Base-by-base conservation (phyloP, 2,113 vertebrate species). In the Heterotis niloticus region DNA sequence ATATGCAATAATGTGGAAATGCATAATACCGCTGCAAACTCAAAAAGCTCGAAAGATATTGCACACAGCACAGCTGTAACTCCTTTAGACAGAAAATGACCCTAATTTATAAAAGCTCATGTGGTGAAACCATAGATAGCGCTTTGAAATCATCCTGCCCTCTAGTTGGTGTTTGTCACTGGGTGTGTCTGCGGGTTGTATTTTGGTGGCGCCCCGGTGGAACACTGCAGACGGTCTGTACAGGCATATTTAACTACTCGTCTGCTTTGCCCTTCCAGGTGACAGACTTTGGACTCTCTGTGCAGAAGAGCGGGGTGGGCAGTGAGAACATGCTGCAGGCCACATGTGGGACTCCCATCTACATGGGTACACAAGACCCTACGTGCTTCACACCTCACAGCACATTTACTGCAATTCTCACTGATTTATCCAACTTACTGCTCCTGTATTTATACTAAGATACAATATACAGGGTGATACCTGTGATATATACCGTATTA, bases 221-320 rank as follows among this genome's bases (percentile, higher is more conserved):
- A 23, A 23, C 5, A 23, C n/a, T 20, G 34, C 18, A 71, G 29
- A 29, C 1, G 12, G 34, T 72, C 5, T 0, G 51, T 72, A 51
- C 23, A 20, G 1, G 34, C 23, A 72, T n/a, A 59, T 0, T 10
- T n/a, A 24, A 57, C 10, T 1, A 4, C 17, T 0, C 65, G 7
- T 74, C 66, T 67, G 83, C 24, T 85, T 11, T 83, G 78, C 84
- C 62, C 52, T 73, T 78, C 26, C 79, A 96, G 94, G 93, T 95
- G 83, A 93, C 93, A 80, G 95, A 96, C 84, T 96, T 96, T 75
- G 93, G 95, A 84, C 88, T 96, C 80, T 92, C 94, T 0, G 92
- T 94, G 70, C 92, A 92, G 88, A 94, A 91, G 75, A 86, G 88
- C 0, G 92, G 94, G 44, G 89, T 91, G 29, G 90, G 94, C 75